Percentiles rank a stretch among this genome's conserved stretches.
Conservation (phyloP, 2,113 vertebrate genomes). For the Patagioenas fasciata region DNA sequence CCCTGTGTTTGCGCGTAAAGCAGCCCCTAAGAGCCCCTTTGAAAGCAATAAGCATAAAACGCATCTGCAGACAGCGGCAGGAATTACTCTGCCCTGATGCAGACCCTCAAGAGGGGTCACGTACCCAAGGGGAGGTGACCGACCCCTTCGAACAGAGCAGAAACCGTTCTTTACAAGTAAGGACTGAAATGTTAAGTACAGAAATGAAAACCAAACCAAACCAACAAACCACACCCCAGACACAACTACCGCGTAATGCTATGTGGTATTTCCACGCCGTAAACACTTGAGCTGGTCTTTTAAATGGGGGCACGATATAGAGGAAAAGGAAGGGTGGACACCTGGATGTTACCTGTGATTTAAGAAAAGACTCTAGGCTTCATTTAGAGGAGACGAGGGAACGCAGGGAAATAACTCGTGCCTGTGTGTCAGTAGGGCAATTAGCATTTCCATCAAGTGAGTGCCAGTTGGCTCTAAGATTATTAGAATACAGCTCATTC, state of each 20-base stretch:
- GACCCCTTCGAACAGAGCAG: background rate
- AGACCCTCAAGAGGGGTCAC: background rate
- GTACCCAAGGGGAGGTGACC: background rate
- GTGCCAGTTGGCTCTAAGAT: conserved; percentile 34
- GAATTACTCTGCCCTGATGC: background rate
- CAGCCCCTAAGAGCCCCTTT: background rate
- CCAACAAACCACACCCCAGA: too few species aligned
- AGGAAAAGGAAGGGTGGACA: conserved; percentile 51
- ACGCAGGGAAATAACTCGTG: background rate
- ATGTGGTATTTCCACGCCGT: background rate
- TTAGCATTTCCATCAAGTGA: conserved; percentile 35
- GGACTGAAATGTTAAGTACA: background rate
- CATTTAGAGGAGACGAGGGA: background rate
- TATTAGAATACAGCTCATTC: background rate
- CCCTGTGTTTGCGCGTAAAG: background rate
- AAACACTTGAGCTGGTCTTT: background rate
- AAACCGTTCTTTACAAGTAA: background rate
- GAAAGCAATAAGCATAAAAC: background rate
- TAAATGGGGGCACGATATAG: background rate
- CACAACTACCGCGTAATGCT: background rate
- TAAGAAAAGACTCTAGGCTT: background rate
- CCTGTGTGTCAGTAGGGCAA: conserved; percentile 23
- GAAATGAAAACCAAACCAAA: background rate
- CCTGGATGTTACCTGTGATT: conserved; percentile 33
- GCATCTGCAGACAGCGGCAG: background rate